phyloP scores from a whole-genome alignment of 2,113 vertebrate species.

The Elaphurus davidianus region DNA sequence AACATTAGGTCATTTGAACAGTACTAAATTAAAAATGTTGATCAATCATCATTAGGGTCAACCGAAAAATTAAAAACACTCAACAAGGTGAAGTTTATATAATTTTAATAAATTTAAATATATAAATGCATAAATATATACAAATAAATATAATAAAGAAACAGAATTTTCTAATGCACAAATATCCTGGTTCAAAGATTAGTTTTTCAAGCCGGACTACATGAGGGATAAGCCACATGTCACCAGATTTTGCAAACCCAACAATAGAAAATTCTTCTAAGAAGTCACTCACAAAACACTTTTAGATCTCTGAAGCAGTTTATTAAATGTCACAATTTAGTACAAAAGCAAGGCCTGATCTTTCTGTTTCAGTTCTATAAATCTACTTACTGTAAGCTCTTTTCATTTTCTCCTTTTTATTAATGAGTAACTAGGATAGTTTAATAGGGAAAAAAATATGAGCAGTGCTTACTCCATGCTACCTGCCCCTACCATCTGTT shows the following conservation, averaged over 20 bases:
- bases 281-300: neutral
- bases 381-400: neutral
- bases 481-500: neutral
- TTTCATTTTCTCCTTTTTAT: neutral
- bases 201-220: neutral
- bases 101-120: neutral
- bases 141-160: neutral
- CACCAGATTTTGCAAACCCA: neutral
- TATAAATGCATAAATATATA: neutral
- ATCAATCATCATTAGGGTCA: neutral
- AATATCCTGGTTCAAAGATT: neutral
- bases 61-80: neutral
- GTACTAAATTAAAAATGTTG: neutral
- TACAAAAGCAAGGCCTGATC: neutral
- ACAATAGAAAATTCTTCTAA: neutral
- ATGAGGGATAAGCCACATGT: neutral
- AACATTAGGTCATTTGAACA: neutral
- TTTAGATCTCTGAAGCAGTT: constrained; percentile 7
- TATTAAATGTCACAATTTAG: neutral
- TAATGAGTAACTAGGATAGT: constrained; percentile 7
- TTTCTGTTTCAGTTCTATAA: neutral
- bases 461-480: neutral
- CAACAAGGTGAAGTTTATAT: neutral
- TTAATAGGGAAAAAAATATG: neutral
- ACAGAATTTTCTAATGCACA: neutral